These are phyloP conservation scores for Quadroppia sp. DNA, from an alignment of 2,888 invertebrate genomes.

Conservation along the genomic window DNA sequence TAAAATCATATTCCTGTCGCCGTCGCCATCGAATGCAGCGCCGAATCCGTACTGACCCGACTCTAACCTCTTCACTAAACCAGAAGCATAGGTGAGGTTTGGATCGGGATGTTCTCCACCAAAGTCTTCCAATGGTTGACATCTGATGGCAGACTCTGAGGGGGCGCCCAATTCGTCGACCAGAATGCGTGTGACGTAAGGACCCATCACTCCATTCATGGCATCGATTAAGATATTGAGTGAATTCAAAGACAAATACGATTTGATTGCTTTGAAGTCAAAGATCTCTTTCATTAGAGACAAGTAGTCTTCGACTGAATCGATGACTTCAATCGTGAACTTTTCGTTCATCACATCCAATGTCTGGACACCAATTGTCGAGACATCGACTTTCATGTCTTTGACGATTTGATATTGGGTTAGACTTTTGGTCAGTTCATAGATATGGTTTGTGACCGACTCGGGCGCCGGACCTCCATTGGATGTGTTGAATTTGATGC, in stretches of 20 bases:
- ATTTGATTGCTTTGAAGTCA: slow-evolving; percentile 76
- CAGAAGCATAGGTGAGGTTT: slow-evolving; percentile 82
- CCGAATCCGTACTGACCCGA: slow-evolving; percentile 66
- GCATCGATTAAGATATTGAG: slow-evolving; percentile 85
- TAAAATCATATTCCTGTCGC: slow-evolving; percentile 96
- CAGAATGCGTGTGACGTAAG: slow-evolving; percentile 86
- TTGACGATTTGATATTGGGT: slow-evolving; percentile 74
- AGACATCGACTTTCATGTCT: slow-evolving; percentile 70
- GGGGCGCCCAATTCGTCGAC: slow-evolving; percentile 75
- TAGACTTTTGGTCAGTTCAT: slow-evolving; percentile 71
- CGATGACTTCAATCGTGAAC: slow-evolving; percentile 82
- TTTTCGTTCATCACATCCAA: slow-evolving; percentile 59
- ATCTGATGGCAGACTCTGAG: slow-evolving; percentile 67
- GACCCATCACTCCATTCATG: slow-evolving; percentile 95
- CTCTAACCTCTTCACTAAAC: slow-evolving; percentile 66
- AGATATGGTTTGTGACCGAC: slow-evolving; percentile 78
- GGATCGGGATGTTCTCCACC: slow-evolving; percentile 95
- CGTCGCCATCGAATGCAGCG: slow-evolving; percentile 98
- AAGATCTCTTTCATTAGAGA: slow-evolving; percentile 92
- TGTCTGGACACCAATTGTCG: slow-evolving; percentile 64
- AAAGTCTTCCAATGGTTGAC: slow-evolving; percentile 83
- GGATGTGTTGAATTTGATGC: slow-evolving; percentile 95
- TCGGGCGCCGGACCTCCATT: slow-evolving; percentile 68
- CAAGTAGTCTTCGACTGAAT: slow-evolving; percentile 83
- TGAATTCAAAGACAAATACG: slow-evolving; percentile 66